A percentile compares a stretch with the other conserved stretches of the same genome.
These are phyloP conservation scores for Tenthredo notha DNA, from an alignment of 2,888 invertebrate genomes.

Conservation along the genomic window DNA sequence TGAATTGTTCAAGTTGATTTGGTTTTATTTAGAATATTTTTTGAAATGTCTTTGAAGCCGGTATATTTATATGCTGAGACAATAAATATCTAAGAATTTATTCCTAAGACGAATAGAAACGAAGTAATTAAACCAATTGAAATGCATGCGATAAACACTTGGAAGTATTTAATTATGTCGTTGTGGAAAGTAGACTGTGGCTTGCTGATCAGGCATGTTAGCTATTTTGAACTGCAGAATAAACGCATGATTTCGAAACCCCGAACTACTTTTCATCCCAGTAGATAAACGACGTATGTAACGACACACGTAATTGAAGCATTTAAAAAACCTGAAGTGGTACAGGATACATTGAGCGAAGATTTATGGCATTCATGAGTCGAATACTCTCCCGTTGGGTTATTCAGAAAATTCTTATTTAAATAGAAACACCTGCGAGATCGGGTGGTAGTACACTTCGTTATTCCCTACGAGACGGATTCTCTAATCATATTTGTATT, in stretches of 20 bases:
- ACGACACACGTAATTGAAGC: conserved; percentile 30
- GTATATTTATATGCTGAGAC: background rate
- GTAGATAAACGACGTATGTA: conserved; percentile 14
- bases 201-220: background rate
- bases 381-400: background rate
- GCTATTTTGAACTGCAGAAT: conserved; percentile 30
- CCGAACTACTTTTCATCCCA: conserved; percentile 23
- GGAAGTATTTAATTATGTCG: conserved; percentile 9
- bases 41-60: background rate
- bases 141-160: conserved; percentile 7
- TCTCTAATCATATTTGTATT: background rate
- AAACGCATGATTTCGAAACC: conserved; percentile 31
- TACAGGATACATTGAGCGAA: conserved; percentile 30
- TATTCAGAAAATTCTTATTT: conserved; percentile 10
- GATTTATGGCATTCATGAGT: conserved; percentile 4
- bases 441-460: background rate
- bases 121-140: conserved; percentile 33
- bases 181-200: conserved; percentile 6
- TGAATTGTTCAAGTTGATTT: background rate
- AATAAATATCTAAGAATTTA: conserved; percentile 13
- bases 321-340: conserved; percentile 4
- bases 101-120: conserved; percentile 1
- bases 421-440: conserved; percentile 24
- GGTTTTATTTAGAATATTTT: background rate
- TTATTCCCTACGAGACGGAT: background rate